Evolutionary conservation across 1,140 invertebrate genomes (phyloP), one percentile per base, ranked within the genome.

Genomic region (Bombus vancouverensis): DNA sequence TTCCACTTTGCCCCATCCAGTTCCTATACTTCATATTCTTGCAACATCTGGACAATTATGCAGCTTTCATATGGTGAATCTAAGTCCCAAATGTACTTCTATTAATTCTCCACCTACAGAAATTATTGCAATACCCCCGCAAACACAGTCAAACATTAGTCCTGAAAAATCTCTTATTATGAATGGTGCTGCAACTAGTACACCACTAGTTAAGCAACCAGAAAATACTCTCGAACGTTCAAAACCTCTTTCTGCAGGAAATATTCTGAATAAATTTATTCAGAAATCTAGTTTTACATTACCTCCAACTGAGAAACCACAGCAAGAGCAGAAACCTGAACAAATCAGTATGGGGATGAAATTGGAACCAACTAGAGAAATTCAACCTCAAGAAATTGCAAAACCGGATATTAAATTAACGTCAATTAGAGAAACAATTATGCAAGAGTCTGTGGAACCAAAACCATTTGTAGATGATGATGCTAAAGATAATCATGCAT

Each of bases 51-150:
- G 97, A 5, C 91, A 96, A 59, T 89, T 97, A 1, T 95, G 96
- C n/a, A 94, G 96, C 8, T 97, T 96, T 91, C 95, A 96, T 86
- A 95, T 96, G 92, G 93, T 96, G 1, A 96, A 97, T 92, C 84
- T 95, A 15, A 87, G 91, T 15, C 90, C 93, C 4, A 94, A 94
- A 53, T 94, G 92, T 83, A 91, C 93, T 9, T 77, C 62, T 25
- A 89, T 97, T 6, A 96, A 96, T 84, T 66, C 76, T 25, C 93
- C 96, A 39, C 94, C 96, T 9, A 85, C 87, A 22, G 92, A 95
- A 86, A 91, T 93, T 39, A 79, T 94, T 32, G 18, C 79, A 10
- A 34, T 77, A 71, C 78, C 91, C 9, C 80, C 86, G 34, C 53
- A 72, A 77, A 32, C 57, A 6, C 87, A 86, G 76, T n/a, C 39